Conservation (phyloP, 2,888 invertebrate genomes). For the Willowsia nigromaculata region DNA sequence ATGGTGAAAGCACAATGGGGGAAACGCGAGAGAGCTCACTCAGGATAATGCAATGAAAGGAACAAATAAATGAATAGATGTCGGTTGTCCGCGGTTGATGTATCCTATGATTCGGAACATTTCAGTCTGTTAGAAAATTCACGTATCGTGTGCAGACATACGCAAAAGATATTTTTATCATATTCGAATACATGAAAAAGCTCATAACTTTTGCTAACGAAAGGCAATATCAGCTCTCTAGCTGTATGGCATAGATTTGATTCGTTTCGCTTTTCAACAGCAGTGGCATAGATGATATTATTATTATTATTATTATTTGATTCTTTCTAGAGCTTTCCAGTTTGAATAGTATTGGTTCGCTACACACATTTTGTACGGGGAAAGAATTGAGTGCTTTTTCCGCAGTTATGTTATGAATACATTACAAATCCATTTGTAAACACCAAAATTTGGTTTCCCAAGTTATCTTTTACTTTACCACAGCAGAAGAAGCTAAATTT, state of each 20-base stretch:
- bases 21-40: neutral
- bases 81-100: neutral
- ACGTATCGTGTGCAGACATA: neutral
- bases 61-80: neutral
- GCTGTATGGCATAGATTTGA: too few species aligned
- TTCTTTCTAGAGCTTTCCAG: neutral
- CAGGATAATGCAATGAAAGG: neutral
- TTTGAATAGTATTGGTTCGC: neutral
- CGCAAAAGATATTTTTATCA: neutral
- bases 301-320: too few species aligned
- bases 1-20: neutral
- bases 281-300: too few species aligned
- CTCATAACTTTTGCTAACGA: too few species aligned
- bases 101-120: neutral
- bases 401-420: slow-evolving; percentile 8
- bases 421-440: slow-evolving; percentile 34
- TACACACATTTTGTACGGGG: neutral
- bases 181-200: too few species aligned
- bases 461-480: neutral
- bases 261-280: too few species aligned
- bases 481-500: neutral
- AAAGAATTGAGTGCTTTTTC: neutral
- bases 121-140: neutral
- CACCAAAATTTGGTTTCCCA: neutral
- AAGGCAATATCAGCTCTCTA: too few species aligned